A percentile compares a stretch with the other conserved stretches of the same genome.
Conservation (phyloP, 2,797 vertebrate genomes). For the Cirrhinus molitorella region DNA sequence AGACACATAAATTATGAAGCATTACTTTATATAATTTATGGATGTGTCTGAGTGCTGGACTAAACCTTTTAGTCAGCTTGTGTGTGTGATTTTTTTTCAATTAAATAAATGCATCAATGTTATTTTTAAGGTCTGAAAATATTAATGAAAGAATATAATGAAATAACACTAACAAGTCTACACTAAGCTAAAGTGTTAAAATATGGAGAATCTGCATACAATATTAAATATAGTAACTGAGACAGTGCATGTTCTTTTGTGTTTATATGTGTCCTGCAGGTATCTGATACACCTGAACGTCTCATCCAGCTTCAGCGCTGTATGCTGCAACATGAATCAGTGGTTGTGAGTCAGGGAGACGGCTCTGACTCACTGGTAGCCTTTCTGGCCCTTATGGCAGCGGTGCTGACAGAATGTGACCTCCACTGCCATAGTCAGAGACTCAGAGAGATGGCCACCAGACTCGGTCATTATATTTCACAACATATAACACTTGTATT, state of each 20-base stretch:
- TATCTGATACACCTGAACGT: slow-evolving; percentile 72
- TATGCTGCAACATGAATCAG: slow-evolving; percentile 78
- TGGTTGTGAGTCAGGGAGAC: slow-evolving; percentile 66
- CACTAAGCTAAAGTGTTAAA: not conserved
- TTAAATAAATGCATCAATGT: too few relatives aligned
- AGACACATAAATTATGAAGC: too few relatives aligned
- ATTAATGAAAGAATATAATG: not conserved
- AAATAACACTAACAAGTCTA: not conserved
- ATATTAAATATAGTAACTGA: not conserved
- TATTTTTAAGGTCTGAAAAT: too few relatives aligned
- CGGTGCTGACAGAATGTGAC: slow-evolving; percentile 84
- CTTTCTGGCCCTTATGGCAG: slow-evolving; percentile 82
- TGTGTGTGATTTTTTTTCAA: too few relatives aligned
- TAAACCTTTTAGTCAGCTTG: too few relatives aligned
- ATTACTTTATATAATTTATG: too few relatives aligned
- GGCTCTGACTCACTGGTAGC: slow-evolving; percentile 76
- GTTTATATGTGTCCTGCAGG: slow-evolving; percentile 64
- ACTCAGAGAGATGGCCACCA: slow-evolving; percentile 79
- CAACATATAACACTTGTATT: not conserved
- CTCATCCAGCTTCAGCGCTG: slow-evolving; percentile 80
- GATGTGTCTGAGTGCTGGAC: too few relatives aligned
- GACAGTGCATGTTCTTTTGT: not conserved
- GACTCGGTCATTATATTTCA: slow-evolving; percentile 71
- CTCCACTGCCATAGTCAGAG: slow-evolving; percentile 83
- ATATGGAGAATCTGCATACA: not conserved